Evolutionary conservation across 2,888 invertebrate species (phyloP).

Genomic region (Ectobius pallidus): DNA sequence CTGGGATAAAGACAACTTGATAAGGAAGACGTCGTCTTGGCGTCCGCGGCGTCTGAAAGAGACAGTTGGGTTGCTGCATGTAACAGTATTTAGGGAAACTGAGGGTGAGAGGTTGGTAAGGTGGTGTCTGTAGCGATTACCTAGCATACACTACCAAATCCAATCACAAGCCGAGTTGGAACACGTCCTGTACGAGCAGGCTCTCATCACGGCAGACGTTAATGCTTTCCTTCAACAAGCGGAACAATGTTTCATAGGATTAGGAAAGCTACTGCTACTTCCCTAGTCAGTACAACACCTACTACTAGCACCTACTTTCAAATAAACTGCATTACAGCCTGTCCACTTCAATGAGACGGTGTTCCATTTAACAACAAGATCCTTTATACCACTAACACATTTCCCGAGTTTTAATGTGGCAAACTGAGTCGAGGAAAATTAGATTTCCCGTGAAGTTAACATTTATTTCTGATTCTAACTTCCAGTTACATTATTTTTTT

Average conservation of each 20-base stretch:
- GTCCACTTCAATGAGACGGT: neutral
- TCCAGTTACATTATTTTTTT: too few species aligned
- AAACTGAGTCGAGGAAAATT: too few species aligned
- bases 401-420: too few species aligned
- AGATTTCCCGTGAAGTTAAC: too few species aligned
- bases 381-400: too few species aligned
- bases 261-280: neutral
- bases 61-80: neutral
- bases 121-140: constrained; percentile 1
- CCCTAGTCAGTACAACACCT: too few species aligned
- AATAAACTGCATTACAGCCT: constrained; percentile 12
- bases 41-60: too few species aligned
- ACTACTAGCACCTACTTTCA: neutral
- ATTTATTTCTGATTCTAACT: too few species aligned
- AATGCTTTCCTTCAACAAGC: neutral
- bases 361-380: too few species aligned
- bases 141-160: constrained; percentile 4
- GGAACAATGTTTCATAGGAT: constrained; percentile 13
- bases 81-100: constrained; percentile 2
- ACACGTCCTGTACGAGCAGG: neutral
- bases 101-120: constrained; percentile 5
- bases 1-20: too few species aligned
- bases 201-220: neutral
- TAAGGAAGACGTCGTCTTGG: too few species aligned
- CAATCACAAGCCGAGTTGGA: constrained; percentile 7